These are phyloP conservation scores for Pristionchus japonicus DNA, from an alignment of 2,888 invertebrate genomes.

Conservation along the genomic window DNA sequence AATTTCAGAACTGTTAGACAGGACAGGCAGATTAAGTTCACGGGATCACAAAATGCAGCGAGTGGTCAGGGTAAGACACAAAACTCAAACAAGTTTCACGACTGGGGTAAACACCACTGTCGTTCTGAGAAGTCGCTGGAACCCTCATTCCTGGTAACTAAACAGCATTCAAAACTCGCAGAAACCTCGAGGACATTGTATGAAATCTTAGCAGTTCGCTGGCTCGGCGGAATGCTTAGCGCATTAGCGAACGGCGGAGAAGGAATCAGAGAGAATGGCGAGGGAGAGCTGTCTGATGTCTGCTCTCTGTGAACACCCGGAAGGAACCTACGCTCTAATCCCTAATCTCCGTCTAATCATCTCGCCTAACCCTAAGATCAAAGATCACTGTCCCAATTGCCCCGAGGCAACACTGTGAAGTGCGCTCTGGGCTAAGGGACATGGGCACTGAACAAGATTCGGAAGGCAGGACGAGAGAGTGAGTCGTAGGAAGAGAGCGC, in stretches of 20 bases:
- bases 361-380: background rate
- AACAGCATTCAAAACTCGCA: too few species aligned
- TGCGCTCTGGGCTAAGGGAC: background rate
- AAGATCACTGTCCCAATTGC: background rate
- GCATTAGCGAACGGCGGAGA: background rate
- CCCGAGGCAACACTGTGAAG: background rate
- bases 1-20: background rate
- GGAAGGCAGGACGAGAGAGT: background rate
- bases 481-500: background rate
- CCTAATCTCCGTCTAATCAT: background rate
- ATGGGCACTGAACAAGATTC: slow-evolving; percentile 24
- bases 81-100: too few species aligned
- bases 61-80: too few species aligned
- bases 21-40: background rate
- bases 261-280: background rate
- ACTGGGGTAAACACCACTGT: too few species aligned
- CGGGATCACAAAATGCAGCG: too few species aligned
- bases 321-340: background rate
- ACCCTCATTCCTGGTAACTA: too few species aligned
- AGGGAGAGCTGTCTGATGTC: background rate
- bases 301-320: background rate
- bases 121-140: too few species aligned
- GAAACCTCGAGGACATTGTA: background rate
- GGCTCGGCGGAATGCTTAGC: background rate
- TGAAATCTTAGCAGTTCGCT: too few species aligned